Evolutionary conservation across 2,888 invertebrate genomes (phyloP).

Genomic region (Chaitophorus viminalis): DNA sequence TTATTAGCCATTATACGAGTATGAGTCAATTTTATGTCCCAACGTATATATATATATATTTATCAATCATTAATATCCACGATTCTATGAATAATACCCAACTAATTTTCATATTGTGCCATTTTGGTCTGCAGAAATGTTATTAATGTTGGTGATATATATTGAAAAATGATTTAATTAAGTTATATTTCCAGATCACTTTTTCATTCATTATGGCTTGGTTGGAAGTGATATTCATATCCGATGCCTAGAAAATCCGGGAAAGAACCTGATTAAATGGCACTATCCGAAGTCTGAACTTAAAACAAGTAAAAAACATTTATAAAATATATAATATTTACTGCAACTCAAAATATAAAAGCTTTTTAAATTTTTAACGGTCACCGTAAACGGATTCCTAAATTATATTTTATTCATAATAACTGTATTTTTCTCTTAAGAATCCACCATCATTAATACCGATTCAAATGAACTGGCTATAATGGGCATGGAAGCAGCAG

Average conservation of each 20-base stretch:
- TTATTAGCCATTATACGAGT: no score
- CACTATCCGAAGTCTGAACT: not conserved
- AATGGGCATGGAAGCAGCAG: not conserved
- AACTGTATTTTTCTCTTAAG: not conserved
- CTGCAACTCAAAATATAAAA: not conserved
- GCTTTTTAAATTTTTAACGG: not conserved
- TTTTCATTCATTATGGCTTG: not conserved
- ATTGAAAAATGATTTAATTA: not conserved
- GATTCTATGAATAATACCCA: no score
- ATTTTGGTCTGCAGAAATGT: no score
- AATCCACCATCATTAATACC: not conserved
- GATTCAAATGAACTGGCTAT: not conserved
- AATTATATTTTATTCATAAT: not conserved
- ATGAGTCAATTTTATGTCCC: no score
- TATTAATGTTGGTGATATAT: no score
- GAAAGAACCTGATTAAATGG: not conserved
- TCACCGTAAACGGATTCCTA: not conserved
- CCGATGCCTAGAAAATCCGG: not conserved
- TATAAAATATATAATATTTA: not conserved
- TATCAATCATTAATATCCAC: no score
- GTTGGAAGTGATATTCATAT: constrained; percentile 1
- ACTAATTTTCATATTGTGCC: no score
- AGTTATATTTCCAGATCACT: not conserved
- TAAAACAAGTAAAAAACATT: constrained; percentile 4
- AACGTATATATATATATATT: no score